phyloP scores from a whole-genome alignment of 2,797 vertebrate genomes.

The Paratrypauchen microcephalus region DNA sequence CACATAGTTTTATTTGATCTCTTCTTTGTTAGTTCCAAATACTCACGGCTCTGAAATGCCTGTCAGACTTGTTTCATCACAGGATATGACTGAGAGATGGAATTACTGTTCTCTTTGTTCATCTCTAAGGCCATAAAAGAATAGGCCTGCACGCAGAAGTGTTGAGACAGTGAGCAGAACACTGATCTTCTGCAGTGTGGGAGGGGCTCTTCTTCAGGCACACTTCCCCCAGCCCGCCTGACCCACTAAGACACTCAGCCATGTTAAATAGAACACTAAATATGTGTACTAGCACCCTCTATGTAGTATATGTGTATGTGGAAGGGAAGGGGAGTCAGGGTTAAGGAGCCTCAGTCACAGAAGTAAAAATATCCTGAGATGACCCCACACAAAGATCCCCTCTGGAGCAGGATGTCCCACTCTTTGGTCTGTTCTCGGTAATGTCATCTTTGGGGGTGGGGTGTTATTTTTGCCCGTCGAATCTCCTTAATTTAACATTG shows the following conservation, averaged over 20 bases:
- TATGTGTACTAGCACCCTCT: constrained; percentile 24
- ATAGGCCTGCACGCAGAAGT: not conserved
- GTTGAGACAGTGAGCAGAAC: not conserved
- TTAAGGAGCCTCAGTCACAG: constrained; percentile 22
- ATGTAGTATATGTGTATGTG: constrained; percentile 4
- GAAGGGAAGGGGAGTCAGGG: constrained; percentile 6
- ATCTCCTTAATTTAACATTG: constrained; percentile 18
- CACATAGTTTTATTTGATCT: too few species aligned
- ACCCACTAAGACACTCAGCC: constrained; percentile 76
- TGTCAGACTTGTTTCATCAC: not conserved
- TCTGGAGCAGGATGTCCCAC: constrained; percentile 13
- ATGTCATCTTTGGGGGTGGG: constrained; percentile 52
- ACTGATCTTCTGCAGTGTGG: constrained; percentile 43
- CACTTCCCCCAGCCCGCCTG: constrained; percentile 57
- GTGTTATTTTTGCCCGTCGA: constrained; percentile 51
- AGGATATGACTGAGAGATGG: not conserved
- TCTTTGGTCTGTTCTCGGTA: constrained; percentile 32
- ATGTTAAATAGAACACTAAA: constrained; percentile 63
- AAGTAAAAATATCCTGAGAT: constrained; percentile 57
- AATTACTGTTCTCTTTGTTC: not conserved
- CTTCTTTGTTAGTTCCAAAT: too few species aligned
- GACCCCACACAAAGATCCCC: constrained; percentile 27
- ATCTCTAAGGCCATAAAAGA: not conserved
- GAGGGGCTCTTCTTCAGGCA: constrained; percentile 27
- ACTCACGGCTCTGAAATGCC: not conserved